phyloP scores from a whole-genome alignment of 2,888 invertebrate genomes.

The Drosophila paramelanica region DNA sequence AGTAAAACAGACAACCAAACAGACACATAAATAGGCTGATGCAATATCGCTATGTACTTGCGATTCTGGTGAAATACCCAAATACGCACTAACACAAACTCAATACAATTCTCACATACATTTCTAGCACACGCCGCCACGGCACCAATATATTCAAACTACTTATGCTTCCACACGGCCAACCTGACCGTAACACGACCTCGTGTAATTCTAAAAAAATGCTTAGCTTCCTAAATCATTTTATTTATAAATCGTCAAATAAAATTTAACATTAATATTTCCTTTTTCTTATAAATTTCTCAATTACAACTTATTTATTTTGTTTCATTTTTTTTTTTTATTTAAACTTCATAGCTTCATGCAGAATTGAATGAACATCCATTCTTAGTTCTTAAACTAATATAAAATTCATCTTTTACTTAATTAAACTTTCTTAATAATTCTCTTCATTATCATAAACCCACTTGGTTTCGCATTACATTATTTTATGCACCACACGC shows the following conservation, averaged over 20 bases:
- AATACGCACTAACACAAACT: no score
- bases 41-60: no score
- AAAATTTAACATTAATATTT: constrained; percentile 4
- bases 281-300: constrained; percentile 3
- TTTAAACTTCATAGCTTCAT: no score
- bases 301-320: not conserved
- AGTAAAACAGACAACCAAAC: no score
- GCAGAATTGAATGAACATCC: no score
- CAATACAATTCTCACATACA: no score
- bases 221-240: not conserved
- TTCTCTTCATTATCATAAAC: not conserved
- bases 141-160: not conserved
- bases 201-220: constrained; percentile 2
- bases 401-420: not conserved
- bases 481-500: constrained; percentile 5
- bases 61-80: no score
- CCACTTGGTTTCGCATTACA: constrained; percentile 2
- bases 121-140: no score
- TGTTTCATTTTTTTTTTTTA: no score
- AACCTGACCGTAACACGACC: constrained; percentile 1
- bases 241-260: constrained; percentile 5
- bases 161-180: constrained; percentile 3
- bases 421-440: not conserved
- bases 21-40: no score
- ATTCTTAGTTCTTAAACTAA: no score